Base-by-base conservation (phyloP, 2,888 invertebrate species). In the Stegana nigrithorax region DNA sequence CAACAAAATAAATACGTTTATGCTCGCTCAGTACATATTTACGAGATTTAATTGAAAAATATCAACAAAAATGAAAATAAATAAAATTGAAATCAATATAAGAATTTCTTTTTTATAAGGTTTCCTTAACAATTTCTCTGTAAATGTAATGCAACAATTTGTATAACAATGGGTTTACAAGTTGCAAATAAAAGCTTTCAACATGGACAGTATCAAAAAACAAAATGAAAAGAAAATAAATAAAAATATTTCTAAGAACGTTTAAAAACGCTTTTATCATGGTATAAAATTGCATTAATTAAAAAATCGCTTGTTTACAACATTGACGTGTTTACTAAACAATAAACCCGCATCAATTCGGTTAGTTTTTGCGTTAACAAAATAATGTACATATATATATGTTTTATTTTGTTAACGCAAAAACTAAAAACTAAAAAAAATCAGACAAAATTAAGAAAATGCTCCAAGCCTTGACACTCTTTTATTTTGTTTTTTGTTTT, bases 401-500 rank as follows among this genome's bases (percentile, higher is more conserved):
- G 67, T 64, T 67, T 60, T 62, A 64, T 61, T 67, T 63, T 66
- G 68, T 65, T 64, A 65, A 65, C 65, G 62, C 51, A 65, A 62
- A 36, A 64, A 51, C 59, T 44, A 60, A 55, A 61, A 64, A 59
- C 60, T 55, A 62, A 14, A 42, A 1, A 14, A 42, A 42, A 14
- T 42, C n/a, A 42, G 21, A 19, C 7, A 53, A 50, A 14, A 17
- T 17, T 19, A 14, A 26, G 12, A 36, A 68, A 68, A 72, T 71
- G 71, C 71, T 66, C 62, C 73, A 72, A 78, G 73, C 75, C 78
- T 75, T 78, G 75, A 75, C 75, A 75, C 77, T 75, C 73, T 75
- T 75, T 68, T 59, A 14, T 51, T 6, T 61, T 65, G 42, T 57
- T 65, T 47, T 23, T 44, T 55, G 47, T 36, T 5, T 21, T 62